Conservation (phyloP, 2,113 vertebrate species). For the Alethe diademata region DNA sequence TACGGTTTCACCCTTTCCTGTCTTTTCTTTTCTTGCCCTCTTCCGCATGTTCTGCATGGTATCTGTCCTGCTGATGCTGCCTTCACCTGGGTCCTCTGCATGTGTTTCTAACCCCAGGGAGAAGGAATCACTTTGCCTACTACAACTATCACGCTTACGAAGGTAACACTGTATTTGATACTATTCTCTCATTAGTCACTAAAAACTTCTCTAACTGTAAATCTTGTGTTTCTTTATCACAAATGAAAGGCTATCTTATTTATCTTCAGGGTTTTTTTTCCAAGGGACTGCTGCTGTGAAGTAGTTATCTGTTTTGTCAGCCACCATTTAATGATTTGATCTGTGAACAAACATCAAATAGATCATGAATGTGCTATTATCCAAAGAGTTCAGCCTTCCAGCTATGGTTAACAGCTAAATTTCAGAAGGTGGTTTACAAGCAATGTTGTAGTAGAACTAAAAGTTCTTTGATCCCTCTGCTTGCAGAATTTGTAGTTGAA, state of each 20-base stretch:
- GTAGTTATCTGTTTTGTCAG: neutral
- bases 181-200: conserved; percentile 44
- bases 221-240: neutral
- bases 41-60: conserved; percentile 77
- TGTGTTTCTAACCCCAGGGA: conserved; percentile 87
- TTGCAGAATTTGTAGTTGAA: neutral
- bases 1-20: conserved; percentile 85
- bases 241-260: neutral
- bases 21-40: conserved; percentile 79
- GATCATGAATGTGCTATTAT: neutral
- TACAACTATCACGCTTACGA: conserved; percentile 89
- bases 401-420: neutral
- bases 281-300: neutral
- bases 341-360: neutral
- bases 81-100: conserved; percentile 89
- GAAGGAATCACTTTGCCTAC: conserved; percentile 98
- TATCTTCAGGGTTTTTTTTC: neutral
- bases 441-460: neutral
- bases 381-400: neutral
- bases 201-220: neutral
- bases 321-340: neutral
- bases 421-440: neutral
- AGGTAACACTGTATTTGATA: conserved; percentile 82
- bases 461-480: neutral
- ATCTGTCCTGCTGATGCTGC: conserved; percentile 80